Conservation (phyloP, 2,888 invertebrate species). For the Drosophila kambysellisi region DNA sequence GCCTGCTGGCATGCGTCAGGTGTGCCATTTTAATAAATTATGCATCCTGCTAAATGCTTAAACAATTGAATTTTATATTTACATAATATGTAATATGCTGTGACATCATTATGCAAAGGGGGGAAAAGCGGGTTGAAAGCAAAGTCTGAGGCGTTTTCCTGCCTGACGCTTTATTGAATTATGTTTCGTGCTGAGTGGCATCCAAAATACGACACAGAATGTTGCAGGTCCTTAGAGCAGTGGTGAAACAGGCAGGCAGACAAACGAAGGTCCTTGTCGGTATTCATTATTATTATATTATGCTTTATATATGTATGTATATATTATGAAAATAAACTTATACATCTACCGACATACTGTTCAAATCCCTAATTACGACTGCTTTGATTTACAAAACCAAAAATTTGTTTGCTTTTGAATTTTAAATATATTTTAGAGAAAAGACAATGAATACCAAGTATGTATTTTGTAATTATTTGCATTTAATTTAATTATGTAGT, state of each 20-base stretch:
- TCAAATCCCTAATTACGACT: background rate
- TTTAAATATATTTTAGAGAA: background rate
- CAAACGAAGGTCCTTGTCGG: slow-evolving; percentile 12
- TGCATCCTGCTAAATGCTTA: slow-evolving; percentile 84
- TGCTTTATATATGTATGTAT: background rate
- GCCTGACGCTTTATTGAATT: slow-evolving; percentile 72
- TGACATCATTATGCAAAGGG: slow-evolving; percentile 76
- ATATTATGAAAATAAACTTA: slow-evolving; percentile 4
- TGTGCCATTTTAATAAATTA: slow-evolving; percentile 85
- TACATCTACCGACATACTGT: background rate
- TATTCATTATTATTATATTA: slow-evolving; percentile 19
- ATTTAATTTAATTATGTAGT: background rate
- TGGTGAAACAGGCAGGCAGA: background rate
- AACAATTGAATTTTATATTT: slow-evolving; percentile 84
- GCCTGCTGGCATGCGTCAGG: slow-evolving; percentile 79
- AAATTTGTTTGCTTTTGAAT: background rate
- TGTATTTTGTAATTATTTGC: background rate
- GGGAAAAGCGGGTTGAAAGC: background rate
- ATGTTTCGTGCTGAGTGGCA: slow-evolving; percentile 70
- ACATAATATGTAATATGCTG: slow-evolving; percentile 83
- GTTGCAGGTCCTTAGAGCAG: slow-evolving; percentile 35
- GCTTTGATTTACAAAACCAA: background rate
- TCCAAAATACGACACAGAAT: slow-evolving; percentile 68
- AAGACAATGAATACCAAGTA: background rate
- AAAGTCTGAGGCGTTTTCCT: slow-evolving; percentile 27